Conservation (phyloP, 2,888 invertebrate genomes). For the Nymphalis c-album region DNA sequence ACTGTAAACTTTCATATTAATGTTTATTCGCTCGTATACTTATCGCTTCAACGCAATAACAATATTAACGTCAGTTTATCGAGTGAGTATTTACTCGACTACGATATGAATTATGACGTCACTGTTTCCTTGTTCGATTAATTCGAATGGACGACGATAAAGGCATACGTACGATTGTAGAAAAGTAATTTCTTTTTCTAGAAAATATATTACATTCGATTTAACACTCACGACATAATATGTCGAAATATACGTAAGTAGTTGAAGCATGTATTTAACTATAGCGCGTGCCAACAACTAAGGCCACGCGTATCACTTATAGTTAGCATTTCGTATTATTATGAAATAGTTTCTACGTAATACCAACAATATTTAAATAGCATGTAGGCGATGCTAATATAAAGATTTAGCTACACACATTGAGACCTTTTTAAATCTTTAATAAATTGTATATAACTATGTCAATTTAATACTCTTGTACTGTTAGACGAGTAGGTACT, state of each 20-base stretch:
- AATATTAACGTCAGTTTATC: background rate
- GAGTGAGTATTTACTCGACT: conserved; percentile 5
- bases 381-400: background rate
- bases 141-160: background rate
- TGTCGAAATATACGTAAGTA: conserved; percentile 7
- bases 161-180: background rate
- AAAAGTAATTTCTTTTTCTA: background rate
- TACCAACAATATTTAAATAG: background rate
- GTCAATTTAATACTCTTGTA: background rate
- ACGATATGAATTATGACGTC: background rate
- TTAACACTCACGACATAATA: background rate
- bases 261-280: background rate
- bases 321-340: background rate
- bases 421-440: background rate
- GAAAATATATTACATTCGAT: background rate
- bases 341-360: conserved; percentile 12
- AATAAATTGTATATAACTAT: background rate
- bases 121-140: background rate
- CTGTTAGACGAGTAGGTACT: background rate
- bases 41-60: background rate
- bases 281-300: conserved; percentile 9
- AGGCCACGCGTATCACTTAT: conserved; percentile 7
- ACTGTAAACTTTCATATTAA: no score
- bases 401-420: background rate
- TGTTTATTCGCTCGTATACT: no score